phyloP scores from a whole-genome alignment of 2,888 invertebrate species.

The Diloba caeruleocephala region DNA sequence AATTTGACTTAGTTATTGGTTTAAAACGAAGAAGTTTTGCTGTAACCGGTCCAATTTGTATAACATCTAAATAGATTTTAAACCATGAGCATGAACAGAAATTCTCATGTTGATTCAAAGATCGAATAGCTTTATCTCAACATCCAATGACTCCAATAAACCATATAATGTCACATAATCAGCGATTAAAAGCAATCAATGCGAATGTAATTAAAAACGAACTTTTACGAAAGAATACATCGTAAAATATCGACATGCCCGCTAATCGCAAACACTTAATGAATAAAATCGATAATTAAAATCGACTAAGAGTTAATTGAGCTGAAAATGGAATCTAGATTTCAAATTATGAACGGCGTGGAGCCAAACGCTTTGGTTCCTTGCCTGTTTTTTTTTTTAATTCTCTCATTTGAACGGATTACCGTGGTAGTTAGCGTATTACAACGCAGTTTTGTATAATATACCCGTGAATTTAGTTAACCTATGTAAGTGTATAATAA shows the following conservation, averaged over 20 bases:
- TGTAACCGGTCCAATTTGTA: slow-evolving; percentile 22
- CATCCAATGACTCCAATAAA: slow-evolving; percentile 56
- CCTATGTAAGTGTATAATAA: slow-evolving; percentile 17
- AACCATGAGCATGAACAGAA: slow-evolving; percentile 31
- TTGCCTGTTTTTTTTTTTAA: slow-evolving; percentile 34
- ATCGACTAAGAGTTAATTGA: slow-evolving; percentile 82
- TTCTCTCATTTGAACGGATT: slow-evolving; percentile 31
- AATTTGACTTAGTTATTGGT: slow-evolving; percentile 34
- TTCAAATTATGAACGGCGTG: slow-evolving; percentile 61
- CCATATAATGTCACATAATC: slow-evolving; percentile 76
- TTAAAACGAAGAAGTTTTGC: slow-evolving; percentile 12
- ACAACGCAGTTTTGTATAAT: slow-evolving; percentile 47
- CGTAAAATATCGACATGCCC: slow-evolving; percentile 83
- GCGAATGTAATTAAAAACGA: slow-evolving; percentile 78
- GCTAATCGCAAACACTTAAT: slow-evolving; percentile 87
- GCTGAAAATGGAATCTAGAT: slow-evolving; percentile 84
- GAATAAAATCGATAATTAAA: slow-evolving; percentile 85
- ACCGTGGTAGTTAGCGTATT: slow-evolving; percentile 54
- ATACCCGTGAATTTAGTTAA: slow-evolving; percentile 25
- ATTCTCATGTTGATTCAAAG: slow-evolving; percentile 35
- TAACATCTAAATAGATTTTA: slow-evolving; percentile 17
- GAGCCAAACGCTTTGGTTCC: slow-evolving; percentile 49
- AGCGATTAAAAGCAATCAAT: slow-evolving; percentile 72
- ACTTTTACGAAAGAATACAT: slow-evolving; percentile 71
- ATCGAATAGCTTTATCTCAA: slow-evolving; percentile 51